Base-by-base conservation (phyloP, 2,888 invertebrate genomes). In the Archips crataeganus region DNA sequence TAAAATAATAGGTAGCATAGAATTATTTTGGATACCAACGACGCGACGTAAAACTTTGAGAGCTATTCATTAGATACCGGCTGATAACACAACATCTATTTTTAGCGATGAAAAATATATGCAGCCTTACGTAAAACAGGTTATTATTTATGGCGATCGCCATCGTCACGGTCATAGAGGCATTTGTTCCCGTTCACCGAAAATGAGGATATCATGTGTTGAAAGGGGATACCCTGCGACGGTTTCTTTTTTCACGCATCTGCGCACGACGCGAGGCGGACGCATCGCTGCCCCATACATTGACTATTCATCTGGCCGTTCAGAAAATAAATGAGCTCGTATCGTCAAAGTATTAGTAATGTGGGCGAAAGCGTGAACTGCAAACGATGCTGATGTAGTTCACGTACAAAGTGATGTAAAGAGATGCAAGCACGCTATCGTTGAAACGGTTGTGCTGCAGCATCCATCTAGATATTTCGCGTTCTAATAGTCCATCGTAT, bases 241-340 rank as follows among this genome's bases (percentile, higher is more conserved):
- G 64, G 47, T 64, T 68, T 72, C 57, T 62, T 72, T 57, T 68
- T 62, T 68, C 72, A 72, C 67, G 67, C 72, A 23, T 72, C 62
- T 54, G 47, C 51, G 71, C 60, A 11, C 59, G 49, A 45, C 3
- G 23, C 23, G 23, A 4, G 39, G 45, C 61, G 45, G 45, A 45
- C 45, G 66, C 67, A n/a, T 60, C 36, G 49, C 45, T 70, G 36
- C 59, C 63, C 32, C 34, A 32, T 6, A 34, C 47, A 47, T 47
- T 13, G 34, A 32, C 63, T 62, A 63, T 47, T 47, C 63, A 47
- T 47, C 23, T 23, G 63, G 32, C 32, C 47, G 47, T 47, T 47
- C 13, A 13, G 34, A 13, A 57, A 0, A 32, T 47, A 63, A 47
- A 47, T 34, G 47, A 32, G 63, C 32, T 63, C 32, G 32, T 47